Base-by-base conservation (phyloP, 2,888 invertebrate species). In the Ommatoiulus sabulosus region DNA sequence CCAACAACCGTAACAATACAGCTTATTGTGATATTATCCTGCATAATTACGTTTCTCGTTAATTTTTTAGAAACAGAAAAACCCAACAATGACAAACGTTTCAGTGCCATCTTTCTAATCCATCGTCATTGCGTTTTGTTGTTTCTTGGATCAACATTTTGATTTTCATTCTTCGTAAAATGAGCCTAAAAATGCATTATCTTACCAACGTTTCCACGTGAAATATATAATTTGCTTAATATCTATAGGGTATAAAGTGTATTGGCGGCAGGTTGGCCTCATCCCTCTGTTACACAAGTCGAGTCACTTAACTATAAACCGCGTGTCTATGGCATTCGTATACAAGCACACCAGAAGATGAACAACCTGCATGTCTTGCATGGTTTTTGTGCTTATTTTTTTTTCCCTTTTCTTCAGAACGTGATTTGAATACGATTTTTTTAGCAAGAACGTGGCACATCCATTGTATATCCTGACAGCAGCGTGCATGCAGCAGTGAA, bases 381-480 rank as follows among this genome's bases (percentile, higher is more conserved):
- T 35, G 35, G 12, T 80, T 80, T 57, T 80, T 80, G 12, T 80
- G 35, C 35, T 35, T 43, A 80, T 80, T 80, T 80, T 35, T 80
- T 35, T 24, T 35, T 72, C 80, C 35, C 35, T 80, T 80, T 35
- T 80, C 1, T 35, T 0, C 35, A 43, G 35, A 24, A 80, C 80
- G 80, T 80, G 80, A 35, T 15, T 80, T 35, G 80, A 80, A 80
- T 80, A 80, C 80, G 80, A 12, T 72, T 80, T 24, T n/a, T 63
- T 35, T 35, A 24, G 72, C 72, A 10, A 3, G 3, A 24, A 24
- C 24, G 24, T 35, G 10, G 15, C 6, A 8, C 80, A 12, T 80
- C 35, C 12, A 43, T 80, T 43, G 80, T 43, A 4, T 52, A 52
- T 24, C 15, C 24, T 43, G 35, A 15, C 35, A 43, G 10, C 15